Percentiles rank a stretch among this genome's conserved stretches.
phyloP scores from a whole-genome alignment of 2,797 vertebrate genomes.

The Saxicola maurus region DNA sequence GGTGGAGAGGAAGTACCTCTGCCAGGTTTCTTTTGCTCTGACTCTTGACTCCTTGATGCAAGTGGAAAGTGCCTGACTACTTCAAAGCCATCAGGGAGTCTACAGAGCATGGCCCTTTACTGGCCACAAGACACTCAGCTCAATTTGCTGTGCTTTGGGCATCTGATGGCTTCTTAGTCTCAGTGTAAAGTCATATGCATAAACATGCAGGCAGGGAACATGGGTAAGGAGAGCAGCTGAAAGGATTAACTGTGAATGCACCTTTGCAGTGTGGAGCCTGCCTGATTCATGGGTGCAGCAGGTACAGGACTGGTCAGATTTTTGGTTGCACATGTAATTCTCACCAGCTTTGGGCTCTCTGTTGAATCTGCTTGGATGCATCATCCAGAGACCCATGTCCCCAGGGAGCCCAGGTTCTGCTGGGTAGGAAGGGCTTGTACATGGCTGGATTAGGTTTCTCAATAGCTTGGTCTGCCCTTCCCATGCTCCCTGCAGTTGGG shows the following conservation, averaged over 20 bases:
- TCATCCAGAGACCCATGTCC: neutral
- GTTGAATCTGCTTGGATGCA: neutral
- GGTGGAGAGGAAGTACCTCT: neutral
- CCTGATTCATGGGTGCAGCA: neutral
- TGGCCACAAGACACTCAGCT: neutral
- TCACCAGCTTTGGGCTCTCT: neutral
- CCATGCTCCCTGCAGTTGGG: neutral
- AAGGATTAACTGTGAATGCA: neutral
- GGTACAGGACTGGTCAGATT: neutral
- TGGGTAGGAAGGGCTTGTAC: neutral
- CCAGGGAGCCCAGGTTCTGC: neutral
- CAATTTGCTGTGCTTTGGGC: neutral
- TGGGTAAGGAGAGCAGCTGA: neutral
- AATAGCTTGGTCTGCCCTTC: neutral
- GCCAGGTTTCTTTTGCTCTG: neutral
- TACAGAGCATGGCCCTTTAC: neutral
- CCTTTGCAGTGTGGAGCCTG: neutral
- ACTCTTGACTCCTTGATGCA: neutral
- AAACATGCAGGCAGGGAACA: neutral
- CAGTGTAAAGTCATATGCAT: neutral
- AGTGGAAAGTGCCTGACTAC: neutral
- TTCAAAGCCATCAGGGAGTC: neutral
- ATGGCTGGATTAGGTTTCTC: neutral
- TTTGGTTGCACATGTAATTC: neutral
- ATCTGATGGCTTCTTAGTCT: neutral